Evolutionary conservation across 2,888 invertebrate genomes (phyloP).

Genomic region (Amphimallon solstitiale): DNA sequence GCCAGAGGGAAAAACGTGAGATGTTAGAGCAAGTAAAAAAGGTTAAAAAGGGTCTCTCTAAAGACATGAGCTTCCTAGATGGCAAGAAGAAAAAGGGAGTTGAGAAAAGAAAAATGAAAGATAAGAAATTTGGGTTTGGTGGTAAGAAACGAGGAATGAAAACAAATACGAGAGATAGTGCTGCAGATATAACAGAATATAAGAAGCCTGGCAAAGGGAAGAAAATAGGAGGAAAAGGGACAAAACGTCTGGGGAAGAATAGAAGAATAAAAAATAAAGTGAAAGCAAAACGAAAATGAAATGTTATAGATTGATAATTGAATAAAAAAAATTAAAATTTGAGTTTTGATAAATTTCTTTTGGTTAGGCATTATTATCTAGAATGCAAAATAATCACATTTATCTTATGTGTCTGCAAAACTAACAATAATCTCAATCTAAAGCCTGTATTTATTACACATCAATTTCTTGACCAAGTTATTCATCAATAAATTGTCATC

Average conservation of each 20-base stretch:
- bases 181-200: constrained; percentile 73
- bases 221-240: constrained; percentile 44
- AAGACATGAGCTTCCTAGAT: constrained; percentile 84
- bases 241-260: constrained; percentile 64
- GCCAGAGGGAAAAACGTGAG: constrained; percentile 90
- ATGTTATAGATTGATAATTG: too few species aligned
- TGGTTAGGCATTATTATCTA: too few species aligned
- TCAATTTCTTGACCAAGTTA: too few species aligned
- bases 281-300: constrained; percentile 54
- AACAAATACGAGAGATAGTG: constrained; percentile 84
- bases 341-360: too few species aligned
- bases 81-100: constrained; percentile 64
- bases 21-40: constrained; percentile 94
- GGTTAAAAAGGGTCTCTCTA: constrained; percentile 85
- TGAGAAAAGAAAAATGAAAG: constrained; percentile 74
- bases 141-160: constrained; percentile 94
- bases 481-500: too few species aligned
- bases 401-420: too few species aligned
- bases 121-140: constrained; percentile 93
- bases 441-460: too few species aligned
- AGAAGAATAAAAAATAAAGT: constrained; percentile 63
- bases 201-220: constrained; percentile 51
- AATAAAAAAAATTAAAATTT: too few species aligned
- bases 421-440: too few species aligned
- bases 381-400: too few species aligned